phyloP scores from a whole-genome alignment of 2,888 invertebrate species.

The Stenolophus ochropezus region DNA sequence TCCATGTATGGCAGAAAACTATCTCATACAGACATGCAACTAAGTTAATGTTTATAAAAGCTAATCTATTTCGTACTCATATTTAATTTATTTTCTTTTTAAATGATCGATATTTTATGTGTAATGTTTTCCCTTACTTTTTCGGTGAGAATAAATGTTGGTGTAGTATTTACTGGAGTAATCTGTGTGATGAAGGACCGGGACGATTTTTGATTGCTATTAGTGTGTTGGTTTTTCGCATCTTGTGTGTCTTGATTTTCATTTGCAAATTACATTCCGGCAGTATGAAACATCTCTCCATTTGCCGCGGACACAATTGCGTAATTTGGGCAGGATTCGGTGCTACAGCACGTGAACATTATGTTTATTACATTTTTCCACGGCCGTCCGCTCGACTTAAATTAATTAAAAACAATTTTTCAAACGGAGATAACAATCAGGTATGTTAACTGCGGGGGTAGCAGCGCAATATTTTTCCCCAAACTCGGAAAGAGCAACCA shows the following conservation, averaged over 20 bases:
- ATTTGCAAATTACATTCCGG: neutral
- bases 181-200: neutral
- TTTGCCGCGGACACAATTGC: neutral
- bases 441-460: slow-evolving; percentile 45
- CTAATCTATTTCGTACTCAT: no score
- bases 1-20: no score
- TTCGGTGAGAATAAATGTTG: no score
- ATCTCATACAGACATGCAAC: no score
- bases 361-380: slow-evolving; percentile 55
- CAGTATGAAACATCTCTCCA: slow-evolving; percentile 6
- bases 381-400: slow-evolving; percentile 40
- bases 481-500: slow-evolving; percentile 22
- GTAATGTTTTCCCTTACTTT: no score
- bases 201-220: neutral
- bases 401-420: slow-evolving; percentile 55
- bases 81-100: no score
- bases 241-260: neutral
- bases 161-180: neutral
- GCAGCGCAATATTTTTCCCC: slow-evolving; percentile 19
- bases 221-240: neutral
- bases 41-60: no score
- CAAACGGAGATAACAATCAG: slow-evolving; percentile 49
- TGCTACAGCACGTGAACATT: slow-evolving; percentile 11
- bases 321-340: neutral
- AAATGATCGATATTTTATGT: no score